These are phyloP conservation scores for Meandrusa payeni DNA, from an alignment of 2,888 invertebrate genomes.

Conservation along the genomic window DNA sequence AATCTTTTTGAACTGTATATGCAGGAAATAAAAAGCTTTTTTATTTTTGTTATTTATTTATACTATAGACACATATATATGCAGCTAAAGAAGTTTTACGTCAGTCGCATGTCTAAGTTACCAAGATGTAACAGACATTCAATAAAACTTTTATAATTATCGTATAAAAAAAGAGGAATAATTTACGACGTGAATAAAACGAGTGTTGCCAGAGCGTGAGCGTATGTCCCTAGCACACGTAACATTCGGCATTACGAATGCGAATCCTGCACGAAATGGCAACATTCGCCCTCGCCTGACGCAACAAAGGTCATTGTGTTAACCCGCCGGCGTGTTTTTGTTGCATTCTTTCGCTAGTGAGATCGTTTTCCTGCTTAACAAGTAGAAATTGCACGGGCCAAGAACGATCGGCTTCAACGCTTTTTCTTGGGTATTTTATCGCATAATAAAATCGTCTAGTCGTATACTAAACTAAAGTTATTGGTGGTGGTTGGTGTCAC, in stretches of 20 bases:
- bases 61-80: no score
- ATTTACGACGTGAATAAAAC: background rate
- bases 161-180: no score
- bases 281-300: constrained; percentile 11
- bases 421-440: background rate
- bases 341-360: constrained; percentile 19
- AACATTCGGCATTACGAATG: constrained; percentile 1
- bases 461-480: no score
- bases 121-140: no score
- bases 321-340: constrained; percentile 21
- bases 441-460: no score
- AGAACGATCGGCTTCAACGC: background rate
- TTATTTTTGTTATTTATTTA: no score
- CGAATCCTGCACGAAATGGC: constrained; percentile 17
- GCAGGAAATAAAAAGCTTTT: no score
- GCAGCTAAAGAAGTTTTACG: background rate
- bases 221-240: constrained; percentile 6
- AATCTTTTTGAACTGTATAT: no score
- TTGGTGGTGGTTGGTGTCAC: no score
- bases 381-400: constrained; percentile 14
- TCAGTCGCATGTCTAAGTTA: background rate
- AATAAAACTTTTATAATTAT: no score
- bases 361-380: constrained; percentile 18
- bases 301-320: constrained; percentile 22
- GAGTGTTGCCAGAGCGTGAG: background rate